These are phyloP conservation scores for Drosophila punjabiensis DNA, from an alignment of 1,140 invertebrate genomes.

Conservation along the genomic window DNA sequence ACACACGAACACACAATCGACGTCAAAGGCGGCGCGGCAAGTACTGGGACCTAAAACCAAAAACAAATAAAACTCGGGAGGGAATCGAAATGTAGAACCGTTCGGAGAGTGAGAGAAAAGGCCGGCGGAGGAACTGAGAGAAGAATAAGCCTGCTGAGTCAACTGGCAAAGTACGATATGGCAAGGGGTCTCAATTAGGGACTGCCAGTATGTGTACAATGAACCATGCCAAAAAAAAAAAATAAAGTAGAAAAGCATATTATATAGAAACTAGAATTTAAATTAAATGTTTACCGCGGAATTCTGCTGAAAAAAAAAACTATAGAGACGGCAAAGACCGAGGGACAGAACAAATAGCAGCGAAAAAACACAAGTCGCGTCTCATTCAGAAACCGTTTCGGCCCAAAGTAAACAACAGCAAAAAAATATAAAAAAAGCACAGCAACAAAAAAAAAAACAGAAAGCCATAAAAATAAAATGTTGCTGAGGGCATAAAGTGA, in stretches of 20 bases:
- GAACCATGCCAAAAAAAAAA: slow-evolving; percentile 74
- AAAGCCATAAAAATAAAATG: slow-evolving; percentile 48
- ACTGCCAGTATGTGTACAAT: slow-evolving; percentile 69
- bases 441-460: background rate
- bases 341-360: slow-evolving; percentile 32
- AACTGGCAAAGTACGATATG: slow-evolving; percentile 43
- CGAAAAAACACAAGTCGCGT: slow-evolving; percentile 59
- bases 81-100: slow-evolving; percentile 24
- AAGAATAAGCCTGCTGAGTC: slow-evolving; percentile 42
- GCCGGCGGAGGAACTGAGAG: slow-evolving; percentile 9
- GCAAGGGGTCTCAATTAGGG: slow-evolving; percentile 37
- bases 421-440: slow-evolving; percentile 1
- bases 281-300: slow-evolving; percentile 59
- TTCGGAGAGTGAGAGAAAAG: slow-evolving; percentile 27
- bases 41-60: slow-evolving; percentile 61
- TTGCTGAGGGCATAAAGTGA: slow-evolving; percentile 50
- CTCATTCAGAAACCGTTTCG: slow-evolving; percentile 53
- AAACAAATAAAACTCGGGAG: slow-evolving; percentile 46
- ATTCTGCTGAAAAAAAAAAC: slow-evolving; percentile 63
- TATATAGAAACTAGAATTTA: slow-evolving; percentile 69
- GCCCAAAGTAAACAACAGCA: slow-evolving; percentile 50
- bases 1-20: slow-evolving; percentile 65
- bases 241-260: slow-evolving; percentile 11
- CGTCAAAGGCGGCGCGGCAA: slow-evolving; percentile 53
- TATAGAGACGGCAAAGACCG: background rate